Evolutionary conservation across 1,140 invertebrate genomes (phyloP).

Genomic region (Cyclina sinensis): DNA sequence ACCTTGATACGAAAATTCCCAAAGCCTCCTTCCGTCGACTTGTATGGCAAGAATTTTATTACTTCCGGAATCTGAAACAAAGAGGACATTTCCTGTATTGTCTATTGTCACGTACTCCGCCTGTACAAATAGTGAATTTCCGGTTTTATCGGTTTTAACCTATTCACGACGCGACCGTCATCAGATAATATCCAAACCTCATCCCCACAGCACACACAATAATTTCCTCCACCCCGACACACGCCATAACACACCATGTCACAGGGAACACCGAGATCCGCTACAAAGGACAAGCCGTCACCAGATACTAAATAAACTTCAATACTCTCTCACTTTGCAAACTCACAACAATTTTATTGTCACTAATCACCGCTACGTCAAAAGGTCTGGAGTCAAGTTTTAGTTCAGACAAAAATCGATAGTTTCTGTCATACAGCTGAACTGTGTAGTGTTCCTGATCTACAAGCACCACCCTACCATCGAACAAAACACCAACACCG

Average conservation of each 20-base stretch:
- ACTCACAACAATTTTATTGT: slow-evolving; percentile 60
- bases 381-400: slow-evolving; percentile 64
- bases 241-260: slow-evolving; percentile 63
- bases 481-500: slow-evolving; percentile 40
- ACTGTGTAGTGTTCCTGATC: slow-evolving; percentile 61
- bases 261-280: slow-evolving; percentile 63
- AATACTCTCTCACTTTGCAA: slow-evolving; percentile 65
- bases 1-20: slow-evolving; percentile 63
- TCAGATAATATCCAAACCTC: slow-evolving; percentile 63
- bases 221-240: slow-evolving; percentile 35
- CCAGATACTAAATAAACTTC: slow-evolving; percentile 54
- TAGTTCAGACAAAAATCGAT: slow-evolving; percentile 43
- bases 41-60: slow-evolving; percentile 54
- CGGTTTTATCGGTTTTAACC: slow-evolving; percentile 46
- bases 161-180: slow-evolving; percentile 47
- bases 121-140: slow-evolving; percentile 47
- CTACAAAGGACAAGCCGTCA: slow-evolving; percentile 41
- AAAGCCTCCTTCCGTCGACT: slow-evolving; percentile 42
- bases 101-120: slow-evolving; percentile 59
- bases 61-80: slow-evolving; percentile 47
- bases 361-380: slow-evolving; percentile 50
- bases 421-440: slow-evolving; percentile 45
- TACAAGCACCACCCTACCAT: slow-evolving; percentile 48
- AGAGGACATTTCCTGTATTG: slow-evolving; percentile 19
- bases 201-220: slow-evolving; percentile 60